These are phyloP conservation scores for Aphidius ervi DNA, from an alignment of 1,140 invertebrate genomes.

Conservation along the genomic window DNA sequence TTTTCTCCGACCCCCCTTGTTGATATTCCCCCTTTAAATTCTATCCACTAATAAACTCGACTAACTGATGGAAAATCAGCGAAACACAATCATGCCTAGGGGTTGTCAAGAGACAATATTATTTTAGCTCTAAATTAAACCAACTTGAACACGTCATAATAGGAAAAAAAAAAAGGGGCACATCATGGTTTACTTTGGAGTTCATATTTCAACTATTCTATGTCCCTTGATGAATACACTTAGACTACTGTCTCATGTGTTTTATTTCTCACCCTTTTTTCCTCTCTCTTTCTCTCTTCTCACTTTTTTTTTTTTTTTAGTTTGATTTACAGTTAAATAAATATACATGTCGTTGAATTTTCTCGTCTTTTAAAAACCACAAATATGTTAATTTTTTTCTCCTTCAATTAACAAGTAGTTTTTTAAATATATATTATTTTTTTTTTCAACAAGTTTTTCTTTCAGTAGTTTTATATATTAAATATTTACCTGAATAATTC, in stretches of 20 bases:
- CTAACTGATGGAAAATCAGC: slow-evolving; percentile 2
- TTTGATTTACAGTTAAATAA: neutral
- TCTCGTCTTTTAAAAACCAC: too few species aligned
- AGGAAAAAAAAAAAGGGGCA: slow-evolving; percentile 12
- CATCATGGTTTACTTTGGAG: slow-evolving; percentile 22
- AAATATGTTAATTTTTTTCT: too few species aligned
- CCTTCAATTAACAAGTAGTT: too few species aligned
- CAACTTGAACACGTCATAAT: slow-evolving; percentile 15
- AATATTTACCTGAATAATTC: too few species aligned
- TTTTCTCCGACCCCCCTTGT: neutral
- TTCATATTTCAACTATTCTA: slow-evolving; percentile 15
- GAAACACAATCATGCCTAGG: neutral
- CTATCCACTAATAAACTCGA: neutral
- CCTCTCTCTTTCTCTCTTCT: too few species aligned
- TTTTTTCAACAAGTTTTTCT: too few species aligned
- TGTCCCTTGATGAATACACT: neutral
- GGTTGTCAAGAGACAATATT: slow-evolving; percentile 40
- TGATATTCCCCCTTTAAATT: neutral
- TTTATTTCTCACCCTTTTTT: too few species aligned
- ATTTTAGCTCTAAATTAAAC: slow-evolving; percentile 33
- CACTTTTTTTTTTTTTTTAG: neutral
- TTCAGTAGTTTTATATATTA: too few species aligned
- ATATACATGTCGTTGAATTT: too few species aligned
- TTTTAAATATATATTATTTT: too few species aligned
- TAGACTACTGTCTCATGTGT: too few species aligned